Evolutionary conservation across 2,113 vertebrate species (phyloP).

Genomic region (Callipepla californica): DNA sequence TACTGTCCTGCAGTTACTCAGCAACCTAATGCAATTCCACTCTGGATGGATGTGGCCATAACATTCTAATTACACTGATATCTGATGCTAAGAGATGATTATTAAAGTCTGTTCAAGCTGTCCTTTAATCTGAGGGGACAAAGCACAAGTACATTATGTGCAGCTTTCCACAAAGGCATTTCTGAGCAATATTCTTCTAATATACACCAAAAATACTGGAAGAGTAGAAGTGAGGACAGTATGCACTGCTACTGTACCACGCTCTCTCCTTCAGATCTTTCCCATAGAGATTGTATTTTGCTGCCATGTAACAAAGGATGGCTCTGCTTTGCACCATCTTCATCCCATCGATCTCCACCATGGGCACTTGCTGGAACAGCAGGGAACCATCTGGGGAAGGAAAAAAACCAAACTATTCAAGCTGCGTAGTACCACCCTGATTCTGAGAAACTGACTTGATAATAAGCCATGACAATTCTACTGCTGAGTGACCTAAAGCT

Average conservation of each 20-base stretch:
- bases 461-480: neutral
- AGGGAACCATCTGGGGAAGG: slow-evolving; percentile 77
- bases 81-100: too few relatives aligned
- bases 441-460: neutral
- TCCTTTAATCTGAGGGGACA: neutral
- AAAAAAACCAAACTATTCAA: neutral
- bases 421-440: neutral
- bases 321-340: slow-evolving; percentile 87
- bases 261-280: slow-evolving; percentile 86
- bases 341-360: slow-evolving; percentile 93
- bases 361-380: slow-evolving; percentile 89
- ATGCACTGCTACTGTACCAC: slow-evolving; percentile 70
- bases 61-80: neutral
- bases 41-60: neutral
- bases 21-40: neutral
- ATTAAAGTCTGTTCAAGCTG: neutral
- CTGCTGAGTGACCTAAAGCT: neutral
- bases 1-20: neutral
- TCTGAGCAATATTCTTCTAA: neutral
- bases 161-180: neutral
- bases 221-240: neutral
- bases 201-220: neutral
- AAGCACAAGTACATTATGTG: neutral
- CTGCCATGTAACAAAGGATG: slow-evolving; percentile 89
- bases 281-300: slow-evolving; percentile 88